phyloP scores from a whole-genome alignment of 1,140 invertebrate genomes.

The Drosophila takahashii region DNA sequence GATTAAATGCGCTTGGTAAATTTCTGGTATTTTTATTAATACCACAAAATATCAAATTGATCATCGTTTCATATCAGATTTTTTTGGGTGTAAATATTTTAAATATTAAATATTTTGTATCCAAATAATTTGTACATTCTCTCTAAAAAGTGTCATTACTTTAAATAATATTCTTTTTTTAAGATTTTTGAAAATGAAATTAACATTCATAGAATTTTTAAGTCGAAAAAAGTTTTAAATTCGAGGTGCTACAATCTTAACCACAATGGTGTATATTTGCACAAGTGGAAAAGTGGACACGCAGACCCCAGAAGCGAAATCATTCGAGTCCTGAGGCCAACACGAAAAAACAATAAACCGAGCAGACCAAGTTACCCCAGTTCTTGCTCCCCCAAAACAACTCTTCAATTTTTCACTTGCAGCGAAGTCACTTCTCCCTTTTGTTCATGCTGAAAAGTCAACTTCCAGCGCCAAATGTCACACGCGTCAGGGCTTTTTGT shows the following conservation, averaged over 20 bases:
- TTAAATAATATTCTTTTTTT: too few species aligned
- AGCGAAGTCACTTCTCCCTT: slow-evolving; percentile 25
- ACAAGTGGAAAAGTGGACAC: slow-evolving; percentile 44
- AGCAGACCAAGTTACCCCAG: slow-evolving; percentile 15
- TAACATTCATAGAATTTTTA: too few species aligned
- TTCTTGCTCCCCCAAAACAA: slow-evolving; percentile 16
- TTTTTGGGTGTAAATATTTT: too few species aligned
- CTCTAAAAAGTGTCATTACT: too few species aligned
- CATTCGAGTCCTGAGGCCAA: slow-evolving; percentile 36
- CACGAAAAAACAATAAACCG: slow-evolving; percentile 63
- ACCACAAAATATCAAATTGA: too few species aligned
- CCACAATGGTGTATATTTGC: slow-evolving; percentile 1
- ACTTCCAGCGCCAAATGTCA: slow-evolving; percentile 71
- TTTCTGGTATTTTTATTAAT: too few species aligned
- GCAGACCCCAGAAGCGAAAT: slow-evolving; percentile 29
- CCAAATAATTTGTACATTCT: too few species aligned
- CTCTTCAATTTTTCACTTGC: slow-evolving; percentile 30
- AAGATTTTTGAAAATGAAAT: too few species aligned
- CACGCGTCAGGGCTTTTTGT: slow-evolving; percentile 70
- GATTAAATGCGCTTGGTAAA: too few species aligned
- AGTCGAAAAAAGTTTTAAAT: background rate
- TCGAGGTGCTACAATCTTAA: background rate
- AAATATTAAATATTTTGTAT: too few species aligned
- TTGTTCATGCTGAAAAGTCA: slow-evolving; percentile 53
- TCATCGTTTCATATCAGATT: too few species aligned